A percentile compares a stretch with the other conserved stretches of the same genome.
phyloP scores from a whole-genome alignment of 2,113 vertebrate species.

The Dendrocopos noguchii region DNA sequence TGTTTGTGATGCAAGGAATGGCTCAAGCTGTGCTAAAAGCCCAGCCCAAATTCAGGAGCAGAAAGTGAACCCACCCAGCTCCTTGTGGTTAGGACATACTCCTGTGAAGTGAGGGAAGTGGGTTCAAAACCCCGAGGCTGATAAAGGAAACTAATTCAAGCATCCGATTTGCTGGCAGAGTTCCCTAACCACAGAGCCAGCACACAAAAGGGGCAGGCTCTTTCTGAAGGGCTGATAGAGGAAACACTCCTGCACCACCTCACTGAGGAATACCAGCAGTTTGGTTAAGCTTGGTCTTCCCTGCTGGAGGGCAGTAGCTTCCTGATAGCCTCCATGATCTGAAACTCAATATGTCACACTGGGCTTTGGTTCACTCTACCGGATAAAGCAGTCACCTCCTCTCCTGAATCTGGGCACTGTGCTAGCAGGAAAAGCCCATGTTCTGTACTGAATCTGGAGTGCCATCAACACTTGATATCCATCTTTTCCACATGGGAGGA shows the following conservation, averaged over 20 bases:
- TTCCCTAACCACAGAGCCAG: not conserved
- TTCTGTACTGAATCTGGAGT: not conserved
- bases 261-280: not conserved
- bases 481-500: fast-evolving
- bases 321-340: fast-evolving
- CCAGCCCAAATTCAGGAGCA: slow-evolving; percentile 6
- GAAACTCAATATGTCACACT: fast-evolving
- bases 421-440: not conserved
- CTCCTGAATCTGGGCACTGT: not conserved
- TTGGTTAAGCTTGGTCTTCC: not conserved
- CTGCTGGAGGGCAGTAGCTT: not conserved
- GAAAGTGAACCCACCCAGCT: slow-evolving; percentile 7
- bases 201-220: not conserved
- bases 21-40: not conserved
- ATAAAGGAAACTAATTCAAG: slow-evolving; percentile 9
- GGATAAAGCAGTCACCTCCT: not conserved
- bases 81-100: not conserved
- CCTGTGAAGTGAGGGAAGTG: not conserved
- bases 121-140: not conserved
- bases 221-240: not conserved
- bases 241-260: not conserved
- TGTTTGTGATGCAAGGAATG: not conserved
- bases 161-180: not conserved
- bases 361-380: not conserved
- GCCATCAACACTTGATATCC: not conserved